phyloP scores from a whole-genome alignment of 2,888 invertebrate genomes.

The Calameuta filiformis region DNA sequence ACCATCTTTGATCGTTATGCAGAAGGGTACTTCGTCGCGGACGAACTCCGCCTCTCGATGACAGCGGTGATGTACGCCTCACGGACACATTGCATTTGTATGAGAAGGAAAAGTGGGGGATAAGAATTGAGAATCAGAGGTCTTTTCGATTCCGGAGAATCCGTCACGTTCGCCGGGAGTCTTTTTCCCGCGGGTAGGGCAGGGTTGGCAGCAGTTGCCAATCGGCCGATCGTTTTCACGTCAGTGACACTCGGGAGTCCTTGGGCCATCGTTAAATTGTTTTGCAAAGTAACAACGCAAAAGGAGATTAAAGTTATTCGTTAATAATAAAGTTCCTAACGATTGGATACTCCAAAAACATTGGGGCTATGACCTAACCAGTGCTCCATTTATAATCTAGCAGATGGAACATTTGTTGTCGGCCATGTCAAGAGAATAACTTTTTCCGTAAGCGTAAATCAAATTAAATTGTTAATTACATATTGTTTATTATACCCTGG shows the following conservation, averaged over 20 bases:
- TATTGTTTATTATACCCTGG: background rate
- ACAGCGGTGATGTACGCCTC: conserved; percentile 25
- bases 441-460: background rate
- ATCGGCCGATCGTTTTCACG: conserved; percentile 26
- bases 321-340: background rate
- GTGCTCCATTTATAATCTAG: background rate
- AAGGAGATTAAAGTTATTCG: background rate
- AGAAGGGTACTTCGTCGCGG: conserved; percentile 28
- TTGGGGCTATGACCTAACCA: background rate
- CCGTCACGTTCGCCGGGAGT: conserved; percentile 47
- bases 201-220: conserved; percentile 31
- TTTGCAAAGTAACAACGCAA: background rate
- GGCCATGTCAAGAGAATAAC: background rate
- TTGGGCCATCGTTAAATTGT: background rate
- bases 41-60: conserved; percentile 43
- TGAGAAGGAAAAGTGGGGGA: background rate
- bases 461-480: background rate
- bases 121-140: conserved; percentile 19
- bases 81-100: background rate
- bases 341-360: background rate
- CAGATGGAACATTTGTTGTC: background rate
- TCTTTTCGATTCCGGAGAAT: conserved; percentile 42
- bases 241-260: conserved; percentile 42
- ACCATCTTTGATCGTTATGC: conserved; percentile 40
- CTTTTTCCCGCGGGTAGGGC: conserved; percentile 32